Percentiles rank a stretch among this genome's conserved stretches.
These are phyloP conservation scores for Onthophagus sagittarius DNA, from an alignment of 2,888 invertebrate genomes.

Conservation along the genomic window DNA sequence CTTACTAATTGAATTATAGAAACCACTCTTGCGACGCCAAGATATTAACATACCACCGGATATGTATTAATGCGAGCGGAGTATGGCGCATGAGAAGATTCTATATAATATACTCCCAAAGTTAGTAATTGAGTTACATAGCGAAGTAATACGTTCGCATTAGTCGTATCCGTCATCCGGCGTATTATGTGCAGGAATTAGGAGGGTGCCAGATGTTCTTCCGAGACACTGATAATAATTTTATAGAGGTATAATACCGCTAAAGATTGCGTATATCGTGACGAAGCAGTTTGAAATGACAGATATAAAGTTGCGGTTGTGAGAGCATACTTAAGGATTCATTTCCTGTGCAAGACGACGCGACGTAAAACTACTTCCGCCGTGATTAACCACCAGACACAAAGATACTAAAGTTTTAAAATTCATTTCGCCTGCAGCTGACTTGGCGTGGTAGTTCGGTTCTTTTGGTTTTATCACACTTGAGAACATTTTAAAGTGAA, in stretches of 20 bases:
- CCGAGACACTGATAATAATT: not conserved
- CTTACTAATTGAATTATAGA: not conserved
- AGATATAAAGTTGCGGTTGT: constrained; percentile 7
- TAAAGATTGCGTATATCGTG: not conserved
- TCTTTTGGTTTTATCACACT: not conserved
- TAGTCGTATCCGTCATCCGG: not conserved
- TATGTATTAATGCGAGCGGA: not conserved
- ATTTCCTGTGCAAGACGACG: not conserved
- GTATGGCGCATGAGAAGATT: not conserved
- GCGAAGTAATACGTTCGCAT: not conserved
- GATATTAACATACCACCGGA: not conserved
- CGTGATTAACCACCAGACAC: not conserved
- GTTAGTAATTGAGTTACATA: not conserved
- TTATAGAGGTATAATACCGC: not conserved
- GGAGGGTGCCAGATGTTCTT: not conserved
- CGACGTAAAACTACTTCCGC: not conserved
- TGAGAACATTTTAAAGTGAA: not conserved
- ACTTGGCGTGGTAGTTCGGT: not conserved
- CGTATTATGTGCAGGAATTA: not conserved
- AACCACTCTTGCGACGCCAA: not conserved
- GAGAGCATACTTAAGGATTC: not conserved
- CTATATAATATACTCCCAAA: not conserved
- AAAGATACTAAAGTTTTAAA: constrained; percentile 7
- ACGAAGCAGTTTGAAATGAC: not conserved
- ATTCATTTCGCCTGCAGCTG: constrained; percentile 7